These are phyloP conservation scores for Lissonota sp. DNA, from an alignment of 2,888 invertebrate genomes.

Conservation along the genomic window DNA sequence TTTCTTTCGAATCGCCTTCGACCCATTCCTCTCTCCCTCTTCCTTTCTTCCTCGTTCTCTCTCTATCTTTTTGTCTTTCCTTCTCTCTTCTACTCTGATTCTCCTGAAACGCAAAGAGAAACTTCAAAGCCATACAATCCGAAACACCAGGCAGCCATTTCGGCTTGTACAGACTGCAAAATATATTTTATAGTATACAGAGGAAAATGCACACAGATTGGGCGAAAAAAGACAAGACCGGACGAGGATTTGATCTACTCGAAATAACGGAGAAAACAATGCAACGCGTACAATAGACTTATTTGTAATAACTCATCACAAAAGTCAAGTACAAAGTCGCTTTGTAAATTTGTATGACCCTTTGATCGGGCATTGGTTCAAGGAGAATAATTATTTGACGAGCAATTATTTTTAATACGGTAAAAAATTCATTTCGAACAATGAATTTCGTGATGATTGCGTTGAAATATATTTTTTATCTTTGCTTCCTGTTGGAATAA, in stretches of 20 bases:
- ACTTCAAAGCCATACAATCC: conserved; percentile 53
- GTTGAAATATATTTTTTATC: too few relatives aligned
- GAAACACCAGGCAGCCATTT: conserved; percentile 38
- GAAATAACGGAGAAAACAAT: conserved; percentile 38
- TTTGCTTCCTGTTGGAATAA: too few relatives aligned
- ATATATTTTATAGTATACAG: not conserved
- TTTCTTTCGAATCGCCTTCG: conserved; percentile 76
- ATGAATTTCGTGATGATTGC: too few relatives aligned
- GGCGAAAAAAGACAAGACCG: not conserved
- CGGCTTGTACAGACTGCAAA: conserved; percentile 11
- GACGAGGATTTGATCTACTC: conserved; percentile 17
- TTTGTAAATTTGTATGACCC: too few relatives aligned
- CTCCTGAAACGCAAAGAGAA: conserved; percentile 53
- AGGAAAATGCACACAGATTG: not conserved
- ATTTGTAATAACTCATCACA: too few relatives aligned
- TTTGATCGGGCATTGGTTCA: too few relatives aligned
- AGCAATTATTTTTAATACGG: too few relatives aligned
- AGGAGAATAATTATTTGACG: too few relatives aligned
- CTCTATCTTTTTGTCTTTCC: too few relatives aligned
- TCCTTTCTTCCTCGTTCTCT: too few relatives aligned
- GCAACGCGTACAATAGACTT: not conserved
- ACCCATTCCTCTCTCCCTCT: conserved; percentile 41
- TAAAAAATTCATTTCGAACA: too few relatives aligned
- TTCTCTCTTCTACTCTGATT: conserved; percentile 63
- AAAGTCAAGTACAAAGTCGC: too few relatives aligned